Conservation (phyloP, 1,140 invertebrate genomes). For the Pteromalus puparum region DNA sequence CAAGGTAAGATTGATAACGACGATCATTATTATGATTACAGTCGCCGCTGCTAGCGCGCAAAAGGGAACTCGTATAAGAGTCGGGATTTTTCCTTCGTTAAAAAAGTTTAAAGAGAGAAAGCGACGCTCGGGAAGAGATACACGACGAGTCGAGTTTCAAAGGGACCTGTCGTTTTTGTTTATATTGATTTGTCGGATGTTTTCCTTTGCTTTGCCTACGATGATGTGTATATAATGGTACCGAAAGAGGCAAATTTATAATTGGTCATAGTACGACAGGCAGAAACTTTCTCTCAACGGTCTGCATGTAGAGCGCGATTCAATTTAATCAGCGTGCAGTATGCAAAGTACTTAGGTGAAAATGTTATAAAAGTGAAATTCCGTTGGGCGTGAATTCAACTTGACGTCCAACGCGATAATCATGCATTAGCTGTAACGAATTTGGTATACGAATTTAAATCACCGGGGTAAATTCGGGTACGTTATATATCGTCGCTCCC, state of each 20-base stretch:
- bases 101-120: background rate
- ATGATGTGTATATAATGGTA: too few species aligned
- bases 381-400: background rate
- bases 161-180: background rate
- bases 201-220: too few species aligned
- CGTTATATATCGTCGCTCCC: too few species aligned
- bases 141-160: background rate
- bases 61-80: background rate
- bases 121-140: background rate
- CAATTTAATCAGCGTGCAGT: background rate
- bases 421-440: background rate
- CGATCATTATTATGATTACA: constrained; percentile 28
- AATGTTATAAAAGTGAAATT: background rate
- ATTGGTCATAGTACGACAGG: too few species aligned
- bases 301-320: too few species aligned
- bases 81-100: background rate
- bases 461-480: accelerated
- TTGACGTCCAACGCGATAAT: background rate
- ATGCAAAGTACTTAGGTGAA: background rate
- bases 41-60: background rate
- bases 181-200: background rate
- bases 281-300: too few species aligned
- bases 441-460: background rate
- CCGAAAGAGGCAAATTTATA: too few species aligned
- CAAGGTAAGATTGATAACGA: constrained; percentile 78